Base-by-base conservation (phyloP, 2,888 invertebrate genomes). In the Congeria kusceri region DNA sequence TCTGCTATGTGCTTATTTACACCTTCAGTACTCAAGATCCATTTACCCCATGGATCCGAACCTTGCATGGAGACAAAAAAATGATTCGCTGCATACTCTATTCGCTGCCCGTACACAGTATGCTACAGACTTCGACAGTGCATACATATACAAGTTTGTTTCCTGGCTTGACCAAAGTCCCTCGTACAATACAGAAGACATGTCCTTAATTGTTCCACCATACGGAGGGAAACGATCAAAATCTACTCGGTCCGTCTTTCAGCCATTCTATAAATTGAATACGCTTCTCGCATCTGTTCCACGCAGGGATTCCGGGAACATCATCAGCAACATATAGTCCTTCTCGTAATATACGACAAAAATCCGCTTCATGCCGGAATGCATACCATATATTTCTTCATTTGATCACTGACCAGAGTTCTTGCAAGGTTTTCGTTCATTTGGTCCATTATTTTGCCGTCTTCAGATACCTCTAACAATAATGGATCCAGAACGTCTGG, bases 161-260 rank as follows among this genome's bases (percentile, higher is more conserved):
- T 77, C 77, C 11, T 15, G 15, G 25, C 77, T 66, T 9, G 23
- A 46, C 29, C 70, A n/a, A 28, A 77, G 23, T 5, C 71, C 70
- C 56, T 77, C 77, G 61, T 66, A 77, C 44, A 77, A 29, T 0
- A 77, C 61, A 20, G 20, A 13, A 1, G 70, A 71, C 13, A 76
- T 18, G 9, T 65, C 70, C 46, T 70, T 70, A 11, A 76, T 65
- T 1, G 9, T 15, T 1, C 44, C 39, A 15, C 71, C 70, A 61
- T 70, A 76, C 25, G 76, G 70, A 3, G 77, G 71, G n/a, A 77
- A 66, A 0, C 29, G 7, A 53, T 61, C 76, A 53, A 76, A 76
- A 20, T 65, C 32, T 0, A 71, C 61, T 1, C n/a, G n/a, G n/a
- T n/a, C 27, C 66, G 13, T 61, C 25, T 5, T 44, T 46, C 15